These are phyloP conservation scores for Vulpes ferrilata DNA, from an alignment of 2,113 vertebrate genomes.

Conservation along the genomic window DNA sequence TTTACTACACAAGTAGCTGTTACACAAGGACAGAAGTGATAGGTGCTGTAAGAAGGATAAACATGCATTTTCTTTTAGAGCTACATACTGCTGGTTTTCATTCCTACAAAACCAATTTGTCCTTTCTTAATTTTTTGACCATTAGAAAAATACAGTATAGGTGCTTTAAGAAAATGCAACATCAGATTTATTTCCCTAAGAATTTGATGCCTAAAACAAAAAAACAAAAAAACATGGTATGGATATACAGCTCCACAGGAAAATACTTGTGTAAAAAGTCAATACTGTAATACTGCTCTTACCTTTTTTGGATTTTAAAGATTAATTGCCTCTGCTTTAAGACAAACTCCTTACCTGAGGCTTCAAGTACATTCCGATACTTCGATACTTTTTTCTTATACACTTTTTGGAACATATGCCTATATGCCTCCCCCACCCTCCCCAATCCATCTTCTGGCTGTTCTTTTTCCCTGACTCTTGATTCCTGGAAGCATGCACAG, in stretches of 20 bases:
- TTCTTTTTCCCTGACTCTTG: not conserved
- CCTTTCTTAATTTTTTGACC: slow-evolving; percentile 46
- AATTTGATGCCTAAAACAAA: slow-evolving; percentile 18
- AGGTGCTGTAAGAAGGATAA: slow-evolving; percentile 40
- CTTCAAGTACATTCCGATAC: not conserved
- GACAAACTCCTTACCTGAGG: slow-evolving; percentile 13
- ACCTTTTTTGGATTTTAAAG: slow-evolving; percentile 45
- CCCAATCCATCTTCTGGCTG: not conserved
- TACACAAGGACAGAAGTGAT: slow-evolving; percentile 33
- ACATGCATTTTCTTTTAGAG: slow-evolving; percentile 59
- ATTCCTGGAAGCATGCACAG: not conserved
- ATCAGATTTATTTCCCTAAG: slow-evolving; percentile 52
- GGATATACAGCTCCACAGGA: not conserved
- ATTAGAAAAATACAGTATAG: slow-evolving; percentile 43
- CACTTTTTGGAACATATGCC: not conserved
- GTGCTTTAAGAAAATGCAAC: slow-evolving; percentile 37
- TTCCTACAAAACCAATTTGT: slow-evolving; percentile 43
- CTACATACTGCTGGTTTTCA: slow-evolving; percentile 15
- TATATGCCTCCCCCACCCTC: not conserved
- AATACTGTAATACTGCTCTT: not conserved
- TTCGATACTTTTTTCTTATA: not conserved
- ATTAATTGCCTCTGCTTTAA: slow-evolving; percentile 47
- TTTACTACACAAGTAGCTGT: slow-evolving; percentile 16
- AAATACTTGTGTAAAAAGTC: not conserved
- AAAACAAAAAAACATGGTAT: not conserved